Conservation (phyloP, 2,888 invertebrate genomes). For the Zootermopsis nevadensis region DNA sequence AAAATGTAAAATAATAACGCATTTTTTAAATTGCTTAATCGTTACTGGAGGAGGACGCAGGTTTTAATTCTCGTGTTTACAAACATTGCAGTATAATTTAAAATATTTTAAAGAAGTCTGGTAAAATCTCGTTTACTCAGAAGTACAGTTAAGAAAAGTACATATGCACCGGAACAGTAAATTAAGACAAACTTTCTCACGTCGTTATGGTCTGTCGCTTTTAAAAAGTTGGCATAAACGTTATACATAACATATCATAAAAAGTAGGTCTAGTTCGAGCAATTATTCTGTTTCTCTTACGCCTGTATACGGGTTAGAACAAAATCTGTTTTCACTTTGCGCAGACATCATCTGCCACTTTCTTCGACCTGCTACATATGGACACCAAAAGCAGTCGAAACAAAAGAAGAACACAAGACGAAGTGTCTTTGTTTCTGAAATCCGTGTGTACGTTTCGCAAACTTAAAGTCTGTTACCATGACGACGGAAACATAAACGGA, state of each 20-base stretch:
- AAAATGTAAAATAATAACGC: no score
- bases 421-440: no score
- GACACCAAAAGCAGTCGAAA: background rate
- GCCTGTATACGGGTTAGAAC: background rate
- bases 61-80: no score
- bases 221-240: conserved; percentile 6
- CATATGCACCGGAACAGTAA: background rate
- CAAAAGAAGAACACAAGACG: no score
- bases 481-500: no score
- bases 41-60: no score
- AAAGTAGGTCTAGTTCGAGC: conserved; percentile 6
- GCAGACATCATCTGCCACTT: background rate
- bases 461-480: no score
- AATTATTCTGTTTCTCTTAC: background rate
- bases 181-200: background rate
- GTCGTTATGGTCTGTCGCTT: conserved; percentile 4
- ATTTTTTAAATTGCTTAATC: no score
- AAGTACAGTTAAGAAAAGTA: background rate
- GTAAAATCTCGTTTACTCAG: background rate
- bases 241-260: background rate
- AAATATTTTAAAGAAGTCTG: no score
- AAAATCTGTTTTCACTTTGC: background rate
- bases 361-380: background rate
- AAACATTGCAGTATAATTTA: no score
- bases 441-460: no score